A percentile compares a stretch with the other conserved stretches of the same genome.
These are phyloP conservation scores for Sisyra nigra DNA, from an alignment of 2,888 invertebrate genomes.

Conservation along the genomic window DNA sequence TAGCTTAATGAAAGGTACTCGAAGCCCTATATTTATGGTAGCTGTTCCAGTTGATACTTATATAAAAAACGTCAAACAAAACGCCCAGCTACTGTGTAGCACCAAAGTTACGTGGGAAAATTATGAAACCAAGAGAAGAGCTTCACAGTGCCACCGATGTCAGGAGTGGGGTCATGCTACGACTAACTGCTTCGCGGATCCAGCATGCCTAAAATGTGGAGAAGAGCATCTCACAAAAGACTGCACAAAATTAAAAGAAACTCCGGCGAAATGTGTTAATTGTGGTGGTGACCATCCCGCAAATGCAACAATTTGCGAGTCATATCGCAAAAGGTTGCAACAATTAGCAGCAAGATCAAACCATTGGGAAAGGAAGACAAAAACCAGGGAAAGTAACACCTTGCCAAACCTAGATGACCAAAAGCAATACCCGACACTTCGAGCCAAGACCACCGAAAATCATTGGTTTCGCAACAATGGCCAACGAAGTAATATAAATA, in stretches of 20 bases:
- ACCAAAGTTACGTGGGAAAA: constrained; percentile 13
- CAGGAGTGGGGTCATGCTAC: constrained; percentile 19
- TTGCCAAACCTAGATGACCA: no score
- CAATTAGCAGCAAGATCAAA: no score
- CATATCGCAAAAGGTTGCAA: constrained; percentile 9
- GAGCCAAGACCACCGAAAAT: no score
- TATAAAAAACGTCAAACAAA: no score
- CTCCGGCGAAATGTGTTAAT: constrained; percentile 17
- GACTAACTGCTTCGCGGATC: constrained; percentile 14
- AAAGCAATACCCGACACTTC: no score
- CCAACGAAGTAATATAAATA: no score
- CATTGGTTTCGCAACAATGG: no score
- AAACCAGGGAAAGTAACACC: no score
- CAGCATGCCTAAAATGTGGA: constrained; percentile 16
- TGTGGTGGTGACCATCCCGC: constrained; percentile 17
- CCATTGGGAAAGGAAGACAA: no score
- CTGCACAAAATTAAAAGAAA: constrained; percentile 14
- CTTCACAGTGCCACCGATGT: constrained; percentile 17
- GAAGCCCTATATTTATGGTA: no score
- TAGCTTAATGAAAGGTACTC: no score
- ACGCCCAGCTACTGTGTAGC: background rate
- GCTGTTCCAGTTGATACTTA: no score
- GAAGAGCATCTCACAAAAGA: constrained; percentile 15
- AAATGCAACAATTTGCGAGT: constrained; percentile 14
- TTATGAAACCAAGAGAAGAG: constrained; percentile 13